These are phyloP conservation scores for Coecobrya sp. DNA, from an alignment of 2,888 invertebrate species.

Conservation along the genomic window DNA sequence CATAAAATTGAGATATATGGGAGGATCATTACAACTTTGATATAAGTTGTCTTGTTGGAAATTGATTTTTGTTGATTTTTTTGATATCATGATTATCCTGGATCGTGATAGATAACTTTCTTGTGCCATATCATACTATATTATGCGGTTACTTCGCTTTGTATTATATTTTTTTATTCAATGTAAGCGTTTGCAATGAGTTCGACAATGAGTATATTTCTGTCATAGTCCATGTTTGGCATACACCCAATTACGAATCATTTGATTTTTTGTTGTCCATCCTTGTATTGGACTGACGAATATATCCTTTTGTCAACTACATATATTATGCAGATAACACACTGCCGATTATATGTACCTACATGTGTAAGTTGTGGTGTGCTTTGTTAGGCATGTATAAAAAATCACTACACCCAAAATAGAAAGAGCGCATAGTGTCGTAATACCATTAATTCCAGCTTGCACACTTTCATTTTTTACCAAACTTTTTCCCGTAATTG, in stretches of 20 bases:
- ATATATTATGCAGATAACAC: no score
- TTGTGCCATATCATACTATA: neutral
- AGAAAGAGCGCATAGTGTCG: neutral
- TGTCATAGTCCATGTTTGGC: no score
- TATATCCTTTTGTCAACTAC: neutral
- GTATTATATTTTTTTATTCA: neutral
- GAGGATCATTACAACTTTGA: slow-evolving; percentile 17
- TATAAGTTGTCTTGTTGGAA: slow-evolving; percentile 23
- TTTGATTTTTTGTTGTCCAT: no score
- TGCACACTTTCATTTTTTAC: slow-evolving; percentile 21
- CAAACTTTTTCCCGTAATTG: slow-evolving; percentile 76
- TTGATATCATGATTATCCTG: neutral
- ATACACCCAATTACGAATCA: no score
- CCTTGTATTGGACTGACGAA: no score
- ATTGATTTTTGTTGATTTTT: slow-evolving; percentile 30
- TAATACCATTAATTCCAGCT: slow-evolving; percentile 20
- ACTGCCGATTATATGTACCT: neutral
- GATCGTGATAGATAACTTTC: slow-evolving; percentile 13
- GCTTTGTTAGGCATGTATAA: neutral
- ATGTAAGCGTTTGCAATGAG: no score
- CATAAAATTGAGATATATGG: slow-evolving; percentile 65
- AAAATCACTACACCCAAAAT: neutral
- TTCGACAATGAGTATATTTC: no score
- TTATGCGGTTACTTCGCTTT: no score
- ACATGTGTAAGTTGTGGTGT: neutral